Conservation (phyloP, 2,113 vertebrate genomes). For the Engystomops pustulosus region DNA sequence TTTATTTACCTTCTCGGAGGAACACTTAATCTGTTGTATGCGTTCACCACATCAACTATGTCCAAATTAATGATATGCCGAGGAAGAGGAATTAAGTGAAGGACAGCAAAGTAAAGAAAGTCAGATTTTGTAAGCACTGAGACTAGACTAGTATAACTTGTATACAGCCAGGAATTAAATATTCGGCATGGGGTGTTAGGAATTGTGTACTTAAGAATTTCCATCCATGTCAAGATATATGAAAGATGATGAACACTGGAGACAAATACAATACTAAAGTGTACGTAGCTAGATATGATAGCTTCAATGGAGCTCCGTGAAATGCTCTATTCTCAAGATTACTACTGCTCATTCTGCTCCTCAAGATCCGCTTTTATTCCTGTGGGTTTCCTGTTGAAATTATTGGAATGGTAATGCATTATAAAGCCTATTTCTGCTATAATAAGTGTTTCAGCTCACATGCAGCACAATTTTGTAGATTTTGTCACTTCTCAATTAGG, state of each 20-base stretch:
- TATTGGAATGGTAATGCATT: too few relatives aligned
- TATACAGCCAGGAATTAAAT: not conserved
- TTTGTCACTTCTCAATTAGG: too few relatives aligned
- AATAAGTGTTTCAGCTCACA: too few relatives aligned
- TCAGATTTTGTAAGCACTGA: not conserved
- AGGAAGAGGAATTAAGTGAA: slow-evolving; percentile 31
- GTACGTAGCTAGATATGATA: too few relatives aligned
- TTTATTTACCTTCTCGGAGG: slow-evolving; percentile 52
- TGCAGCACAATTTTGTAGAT: too few relatives aligned
- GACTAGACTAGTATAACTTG: not conserved
- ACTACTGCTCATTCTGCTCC: too few relatives aligned
- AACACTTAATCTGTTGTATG: slow-evolving; percentile 54
- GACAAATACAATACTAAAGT: not conserved
- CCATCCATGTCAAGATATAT: not conserved
- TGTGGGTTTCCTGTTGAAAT: too few relatives aligned
- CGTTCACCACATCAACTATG: slow-evolving; percentile 27
- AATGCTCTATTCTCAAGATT: too few relatives aligned
- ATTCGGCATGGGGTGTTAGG: not conserved
- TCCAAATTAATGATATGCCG: slow-evolving; percentile 53
- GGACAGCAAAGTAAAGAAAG: slow-evolving; percentile 37
- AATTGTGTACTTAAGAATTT: not conserved
- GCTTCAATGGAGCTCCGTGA: too few relatives aligned
- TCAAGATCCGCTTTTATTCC: too few relatives aligned
- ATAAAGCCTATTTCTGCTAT: too few relatives aligned
- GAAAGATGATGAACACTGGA: not conserved